Percentiles rank a stretch among this genome's conserved stretches.
These are phyloP conservation scores for Drosophila micromelanica DNA, from an alignment of 1,140 invertebrate genomes.

Conservation along the genomic window DNA sequence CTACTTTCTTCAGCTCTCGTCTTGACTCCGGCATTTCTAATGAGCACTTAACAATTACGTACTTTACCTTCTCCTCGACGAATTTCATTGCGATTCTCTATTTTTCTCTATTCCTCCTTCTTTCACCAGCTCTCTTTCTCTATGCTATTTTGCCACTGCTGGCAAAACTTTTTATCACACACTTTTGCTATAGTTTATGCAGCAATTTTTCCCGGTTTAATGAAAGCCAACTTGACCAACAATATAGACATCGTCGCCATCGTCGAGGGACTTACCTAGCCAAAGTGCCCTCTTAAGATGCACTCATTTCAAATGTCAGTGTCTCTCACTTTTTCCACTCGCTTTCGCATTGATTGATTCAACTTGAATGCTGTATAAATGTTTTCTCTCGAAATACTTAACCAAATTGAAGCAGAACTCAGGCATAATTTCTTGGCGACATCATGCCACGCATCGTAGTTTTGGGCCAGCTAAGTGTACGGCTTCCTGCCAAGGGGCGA, in stretches of 20 bases:
- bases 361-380: constrained; percentile 23
- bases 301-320: constrained; percentile 65
- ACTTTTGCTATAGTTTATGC: constrained; percentile 51
- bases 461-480: constrained; percentile 33
- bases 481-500: constrained; percentile 19
- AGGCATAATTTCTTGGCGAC: constrained; percentile 33
- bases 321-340: constrained; percentile 42
- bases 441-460: constrained; percentile 25
- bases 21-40: constrained; percentile 72
- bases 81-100: constrained; percentile 29
- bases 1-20: background rate
- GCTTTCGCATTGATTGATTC: constrained; percentile 61
- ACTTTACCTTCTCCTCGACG: constrained; percentile 32
- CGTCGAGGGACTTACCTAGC: constrained; percentile 39
- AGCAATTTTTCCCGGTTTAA: constrained; percentile 61
- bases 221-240: constrained; percentile 67
- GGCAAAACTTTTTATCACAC: constrained; percentile 52
- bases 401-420: constrained; percentile 23
- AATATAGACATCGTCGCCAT: constrained; percentile 52
- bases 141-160: constrained; percentile 21
- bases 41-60: constrained; percentile 82
- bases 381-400: constrained; percentile 65
- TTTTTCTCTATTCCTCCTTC: constrained; percentile 18
- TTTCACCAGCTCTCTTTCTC: constrained; percentile 1
- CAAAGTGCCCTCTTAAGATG: constrained; percentile 45